A percentile compares a stretch with the other conserved stretches of the same genome.
These are phyloP conservation scores for Aphaenogaster floridana DNA, from an alignment of 1,140 invertebrate species.

Conservation along the genomic window DNA sequence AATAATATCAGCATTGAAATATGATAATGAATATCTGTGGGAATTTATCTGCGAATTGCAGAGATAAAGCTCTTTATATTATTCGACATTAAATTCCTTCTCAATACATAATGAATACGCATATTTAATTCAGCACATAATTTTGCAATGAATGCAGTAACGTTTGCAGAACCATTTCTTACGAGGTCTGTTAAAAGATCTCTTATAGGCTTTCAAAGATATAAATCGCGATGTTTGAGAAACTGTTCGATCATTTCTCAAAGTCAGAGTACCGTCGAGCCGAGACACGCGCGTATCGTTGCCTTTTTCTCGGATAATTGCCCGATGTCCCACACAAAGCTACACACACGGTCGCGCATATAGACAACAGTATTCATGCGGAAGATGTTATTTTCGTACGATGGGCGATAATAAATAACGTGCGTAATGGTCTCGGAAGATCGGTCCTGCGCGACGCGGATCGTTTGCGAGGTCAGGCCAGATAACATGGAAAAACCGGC, in stretches of 20 bases:
- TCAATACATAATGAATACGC: background rate
- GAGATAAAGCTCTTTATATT: background rate
- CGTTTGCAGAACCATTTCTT: background rate
- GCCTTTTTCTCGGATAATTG: constrained; percentile 56
- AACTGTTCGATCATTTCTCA: constrained; percentile 38
- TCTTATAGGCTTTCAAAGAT: background rate
- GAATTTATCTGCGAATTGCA: background rate
- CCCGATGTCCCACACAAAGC: constrained; percentile 15
- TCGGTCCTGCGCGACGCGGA: background rate
- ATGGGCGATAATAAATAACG: constrained; percentile 69
- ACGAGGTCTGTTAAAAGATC: background rate
- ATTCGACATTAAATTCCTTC: background rate
- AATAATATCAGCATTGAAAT: constrained; percentile 19
- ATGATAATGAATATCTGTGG: constrained; percentile 23
- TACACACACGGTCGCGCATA: background rate
- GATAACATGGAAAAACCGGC: constrained; percentile 59
- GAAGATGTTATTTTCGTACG: constrained; percentile 51
- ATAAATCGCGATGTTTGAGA: background rate
- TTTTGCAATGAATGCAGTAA: background rate
- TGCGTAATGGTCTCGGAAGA: constrained; percentile 55
- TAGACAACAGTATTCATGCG: constrained; percentile 35
- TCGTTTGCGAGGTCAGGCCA: constrained; percentile 24
- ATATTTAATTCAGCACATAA: background rate
- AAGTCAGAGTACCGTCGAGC: background rate
- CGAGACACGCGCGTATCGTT: background rate